phyloP scores from a whole-genome alignment of 2,888 invertebrate species.

The Mactromeris polynyma region DNA sequence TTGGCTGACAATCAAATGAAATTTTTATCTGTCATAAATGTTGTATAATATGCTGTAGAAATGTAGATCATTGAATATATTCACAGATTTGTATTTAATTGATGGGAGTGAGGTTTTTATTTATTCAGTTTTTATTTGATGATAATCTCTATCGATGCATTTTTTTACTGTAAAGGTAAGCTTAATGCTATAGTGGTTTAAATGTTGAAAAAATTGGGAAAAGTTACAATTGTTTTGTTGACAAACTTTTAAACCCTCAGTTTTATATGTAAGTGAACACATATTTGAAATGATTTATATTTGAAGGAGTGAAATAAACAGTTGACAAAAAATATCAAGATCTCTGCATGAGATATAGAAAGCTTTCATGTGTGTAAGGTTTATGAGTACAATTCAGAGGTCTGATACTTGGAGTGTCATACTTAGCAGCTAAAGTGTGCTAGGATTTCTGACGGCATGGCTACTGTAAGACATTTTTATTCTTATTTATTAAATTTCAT shows the following conservation, averaged over 20 bases:
- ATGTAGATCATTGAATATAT: not conserved
- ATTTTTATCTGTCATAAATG: not conserved
- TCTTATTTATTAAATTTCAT: conserved; percentile 1
- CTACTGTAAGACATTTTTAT: not conserved
- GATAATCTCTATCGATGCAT: not conserved
- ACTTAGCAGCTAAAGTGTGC: not conserved
- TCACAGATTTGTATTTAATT: not conserved
- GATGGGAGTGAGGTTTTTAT: not conserved
- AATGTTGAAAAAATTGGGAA: not conserved
- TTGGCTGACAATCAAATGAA: not conserved
- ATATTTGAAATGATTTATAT: conserved; percentile 17
- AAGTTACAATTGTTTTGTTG: not conserved
- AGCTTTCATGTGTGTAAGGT: not conserved
- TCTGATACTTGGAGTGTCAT: not conserved
- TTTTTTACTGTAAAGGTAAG: not conserved
- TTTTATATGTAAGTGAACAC: not conserved
- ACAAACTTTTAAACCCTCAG: not conserved
- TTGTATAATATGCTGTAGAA: not conserved
- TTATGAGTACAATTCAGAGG: not conserved
- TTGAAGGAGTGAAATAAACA: not conserved
- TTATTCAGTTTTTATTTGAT: not conserved
- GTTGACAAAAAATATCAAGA: conserved; percentile 2
- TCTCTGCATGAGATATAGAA: not conserved
- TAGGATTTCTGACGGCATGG: not conserved
- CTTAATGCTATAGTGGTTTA: not conserved